Evolutionary conservation across 2,888 invertebrate species (phyloP), one percentile per base, ranked within the genome.

Genomic region (Augochlorella aurata): DNA sequence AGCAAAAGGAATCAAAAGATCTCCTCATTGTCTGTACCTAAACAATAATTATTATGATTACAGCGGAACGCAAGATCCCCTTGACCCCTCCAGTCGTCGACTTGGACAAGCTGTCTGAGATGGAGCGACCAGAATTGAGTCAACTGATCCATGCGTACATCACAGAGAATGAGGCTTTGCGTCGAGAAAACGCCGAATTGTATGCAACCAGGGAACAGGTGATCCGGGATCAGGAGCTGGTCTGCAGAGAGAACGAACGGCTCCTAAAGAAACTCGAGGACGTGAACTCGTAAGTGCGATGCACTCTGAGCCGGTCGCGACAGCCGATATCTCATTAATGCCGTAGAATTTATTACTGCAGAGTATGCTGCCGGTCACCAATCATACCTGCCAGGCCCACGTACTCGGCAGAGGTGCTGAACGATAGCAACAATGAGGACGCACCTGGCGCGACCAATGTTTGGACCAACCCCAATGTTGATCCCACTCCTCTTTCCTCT

Each of bases 211-310:
- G 97, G 69, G 98, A 98, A 92, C 95, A 97, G 85, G 95, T 98
- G 82, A 95, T 98, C 85, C 94, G 98, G 16, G 98, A 99, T 93
- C 98, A 98, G 92, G 98, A 98, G 93, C 93, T 97, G 54, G 96
- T 98, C 47, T 98, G 97, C 90, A 94, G 97, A 76, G 98, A 99
- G 94, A 99, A 99, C 91, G 98, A 99, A 92, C 94, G 97, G 74
- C 94, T 99, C 81, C 94, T 97, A 74, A 97, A 97, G 93, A 98
- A 98, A 94, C 94, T 98, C 74, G 98, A 98, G 93, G 97, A 97
- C 94, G 97, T 97, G 79, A 97, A 97, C 94, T 96, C 96, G 97
- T 97, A 94, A 96, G 96, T 96, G n/a, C n/a, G 24, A 63, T 9
- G 45, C 50, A 44, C 47, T 68, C 54, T 18, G 21, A 61, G 29